Percentiles rank a stretch among this genome's conserved stretches.
Evolutionary conservation across 1,140 invertebrate species (phyloP).

Genomic region (Bombus superbus): DNA sequence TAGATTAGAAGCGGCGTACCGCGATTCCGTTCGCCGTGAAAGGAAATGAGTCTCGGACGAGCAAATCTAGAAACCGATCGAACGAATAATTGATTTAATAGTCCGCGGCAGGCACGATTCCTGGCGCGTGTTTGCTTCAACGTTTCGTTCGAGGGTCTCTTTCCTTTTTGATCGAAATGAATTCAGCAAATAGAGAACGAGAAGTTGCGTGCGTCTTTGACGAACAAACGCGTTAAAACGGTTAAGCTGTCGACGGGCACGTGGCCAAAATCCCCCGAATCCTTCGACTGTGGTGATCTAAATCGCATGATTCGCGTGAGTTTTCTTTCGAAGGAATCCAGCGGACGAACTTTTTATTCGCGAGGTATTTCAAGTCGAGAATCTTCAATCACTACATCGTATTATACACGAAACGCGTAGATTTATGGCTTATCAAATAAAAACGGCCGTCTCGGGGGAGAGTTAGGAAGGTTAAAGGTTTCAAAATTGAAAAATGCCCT

Average conservation of each 20-base stretch:
- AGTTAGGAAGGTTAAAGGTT: not conserved
- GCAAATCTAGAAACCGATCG: slow-evolving; percentile 26
- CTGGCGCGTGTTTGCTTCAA: not conserved
- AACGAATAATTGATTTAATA: slow-evolving; percentile 15
- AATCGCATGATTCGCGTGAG: not conserved
- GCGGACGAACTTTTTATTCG: not conserved
- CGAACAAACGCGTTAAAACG: slow-evolving; percentile 4
- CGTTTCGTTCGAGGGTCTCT: not conserved
- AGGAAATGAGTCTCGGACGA: slow-evolving; percentile 35
- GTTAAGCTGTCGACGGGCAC: not conserved
- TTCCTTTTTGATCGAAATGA: slow-evolving; percentile 7
- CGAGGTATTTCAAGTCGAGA: not conserved
- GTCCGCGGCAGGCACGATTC: not conserved
- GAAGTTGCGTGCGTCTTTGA: not conserved
- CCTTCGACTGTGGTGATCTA: not conserved
- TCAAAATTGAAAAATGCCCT: not conserved
- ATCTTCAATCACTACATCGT: not conserved
- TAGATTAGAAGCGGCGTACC: slow-evolving; percentile 44
- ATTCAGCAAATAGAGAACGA: slow-evolving; percentile 39
- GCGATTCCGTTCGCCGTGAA: slow-evolving; percentile 24
- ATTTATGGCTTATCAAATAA: not conserved
- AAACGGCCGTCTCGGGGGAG: not conserved
- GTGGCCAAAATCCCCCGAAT: not conserved
- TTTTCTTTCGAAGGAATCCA: not conserved
- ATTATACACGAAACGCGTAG: not conserved